Evolutionary conservation across 1,140 invertebrate genomes (phyloP).

Genomic region (Caenorhabditis latens): DNA sequence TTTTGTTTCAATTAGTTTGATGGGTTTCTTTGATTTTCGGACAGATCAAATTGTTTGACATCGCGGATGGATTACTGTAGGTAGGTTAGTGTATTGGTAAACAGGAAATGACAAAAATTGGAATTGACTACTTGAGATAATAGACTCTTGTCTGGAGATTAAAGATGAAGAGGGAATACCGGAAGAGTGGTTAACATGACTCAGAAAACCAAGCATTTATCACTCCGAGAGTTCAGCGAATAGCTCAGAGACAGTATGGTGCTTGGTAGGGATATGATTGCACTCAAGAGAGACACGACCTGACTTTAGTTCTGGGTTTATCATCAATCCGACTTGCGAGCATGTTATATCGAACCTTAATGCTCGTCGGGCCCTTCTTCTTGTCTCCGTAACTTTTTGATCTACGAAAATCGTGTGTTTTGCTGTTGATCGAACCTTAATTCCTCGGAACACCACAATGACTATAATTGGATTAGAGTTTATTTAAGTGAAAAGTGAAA

Average conservation of each 20-base stretch:
- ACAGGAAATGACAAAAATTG: not conserved
- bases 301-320: no score
- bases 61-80: not conserved
- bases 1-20: conserved; percentile 5
- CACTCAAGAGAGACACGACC: no score
- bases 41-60: conserved; percentile 22
- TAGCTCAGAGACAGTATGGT: no score
- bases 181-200: no score
- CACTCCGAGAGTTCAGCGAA: no score
- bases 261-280: no score
- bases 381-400: not conserved
- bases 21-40: not conserved
- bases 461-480: conserved; percentile 12
- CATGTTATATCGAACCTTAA: no score
- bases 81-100: not conserved
- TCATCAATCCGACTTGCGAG: no score
- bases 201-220: no score
- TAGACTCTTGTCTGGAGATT: not conserved
- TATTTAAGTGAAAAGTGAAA: conserved; percentile 5
- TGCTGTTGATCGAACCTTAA: not conserved
- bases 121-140: not conserved
- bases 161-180: no score
- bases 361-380: no score
- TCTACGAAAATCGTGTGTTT: not conserved
- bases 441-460: not conserved